Evolutionary conservation across 1,140 invertebrate species (phyloP), one percentile per base, ranked within the genome.

Genomic region (Adelges cooleyi): DNA sequence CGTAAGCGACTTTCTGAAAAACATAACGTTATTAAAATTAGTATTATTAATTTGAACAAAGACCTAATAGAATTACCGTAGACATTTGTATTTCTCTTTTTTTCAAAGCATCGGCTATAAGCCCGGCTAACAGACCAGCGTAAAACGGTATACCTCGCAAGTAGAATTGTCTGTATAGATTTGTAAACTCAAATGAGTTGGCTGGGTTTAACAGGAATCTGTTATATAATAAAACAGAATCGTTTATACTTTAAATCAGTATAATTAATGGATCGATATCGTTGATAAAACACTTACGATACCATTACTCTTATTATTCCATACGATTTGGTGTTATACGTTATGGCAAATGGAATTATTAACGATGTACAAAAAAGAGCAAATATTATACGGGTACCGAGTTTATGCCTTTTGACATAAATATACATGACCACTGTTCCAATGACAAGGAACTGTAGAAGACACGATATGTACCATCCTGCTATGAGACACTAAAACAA

Each of bases 381-480:
- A 17, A 51, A 6, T 15, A 38, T 20, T 17, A 36, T 15, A 17
- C 29, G 23, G 4, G 48, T 22, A 20, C 59, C 67, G 23, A 52
- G 2, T 9, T 27, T 25, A 9, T 42, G 29, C 40, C 53, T 65
- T 42, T 29, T 36, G 15, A 20, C 25, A 40, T 86, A 71, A 8
- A 81, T 80, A 71, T 84, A 86, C 62, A 90, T 80, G 68, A 92
- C 79, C 22, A 89, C 74, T 1, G 89, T 85, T 22, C 86, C 84
- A 2, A 91, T 73, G 67, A 90, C 77, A 74, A 90, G 91, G 65
- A 92, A 77, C 73, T 92, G 90, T 49, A 89, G 90, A 73, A 93
- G 90, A 54, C 87, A 88, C 5, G 90, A 85, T 52, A 95, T 76
- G 71, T 92, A 94, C 91, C 91, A 95, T 0, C 88, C 86, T 80